A percentile compares a stretch with the other conserved stretches of the same genome.
These are phyloP conservation scores for Lasioglossum oenotherae DNA, from an alignment of 2,888 invertebrate genomes.

Conservation along the genomic window DNA sequence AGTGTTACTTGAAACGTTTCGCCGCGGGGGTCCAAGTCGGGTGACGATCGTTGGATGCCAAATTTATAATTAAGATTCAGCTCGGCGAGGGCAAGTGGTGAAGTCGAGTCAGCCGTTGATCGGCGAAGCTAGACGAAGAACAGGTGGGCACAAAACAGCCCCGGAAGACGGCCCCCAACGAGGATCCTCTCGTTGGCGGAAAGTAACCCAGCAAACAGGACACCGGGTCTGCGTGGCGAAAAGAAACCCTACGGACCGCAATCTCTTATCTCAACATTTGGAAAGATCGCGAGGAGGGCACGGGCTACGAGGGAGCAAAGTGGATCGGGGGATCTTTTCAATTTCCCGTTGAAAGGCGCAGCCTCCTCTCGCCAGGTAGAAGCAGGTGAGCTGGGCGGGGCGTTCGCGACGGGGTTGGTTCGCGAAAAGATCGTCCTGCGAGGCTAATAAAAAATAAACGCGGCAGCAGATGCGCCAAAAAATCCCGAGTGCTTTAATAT, in stretches of 20 bases:
- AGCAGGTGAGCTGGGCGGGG: slow-evolving; percentile 51
- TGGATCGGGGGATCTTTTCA: slow-evolving; percentile 43
- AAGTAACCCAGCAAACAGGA: not conserved
- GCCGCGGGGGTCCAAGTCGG: not conserved
- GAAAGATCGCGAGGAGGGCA: not conserved
- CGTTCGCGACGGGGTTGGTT: slow-evolving; percentile 5
- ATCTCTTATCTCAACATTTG: slow-evolving; percentile 14
- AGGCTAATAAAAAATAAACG: slow-evolving; percentile 64
- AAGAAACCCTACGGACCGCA: not conserved
- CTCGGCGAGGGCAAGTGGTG: not conserved
- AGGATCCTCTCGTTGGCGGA: not conserved
- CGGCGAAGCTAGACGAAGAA: not conserved
- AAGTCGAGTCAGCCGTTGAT: not conserved
- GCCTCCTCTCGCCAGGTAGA: slow-evolving; percentile 28
- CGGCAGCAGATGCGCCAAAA: slow-evolving; percentile 62
- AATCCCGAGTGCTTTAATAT: slow-evolving; percentile 65
- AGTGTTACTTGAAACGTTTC: not conserved
- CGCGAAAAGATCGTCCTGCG: slow-evolving; percentile 46
- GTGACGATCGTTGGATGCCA: not conserved
- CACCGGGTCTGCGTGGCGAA: not conserved
- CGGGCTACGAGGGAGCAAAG: slow-evolving; percentile 10
- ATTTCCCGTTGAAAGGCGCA: slow-evolving; percentile 51
- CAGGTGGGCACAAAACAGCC: not conserved
- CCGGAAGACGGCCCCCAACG: not conserved
- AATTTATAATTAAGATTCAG: not conserved